Base-by-base conservation (phyloP, 2,888 invertebrate genomes). In the Eristalis arbustorum region DNA sequence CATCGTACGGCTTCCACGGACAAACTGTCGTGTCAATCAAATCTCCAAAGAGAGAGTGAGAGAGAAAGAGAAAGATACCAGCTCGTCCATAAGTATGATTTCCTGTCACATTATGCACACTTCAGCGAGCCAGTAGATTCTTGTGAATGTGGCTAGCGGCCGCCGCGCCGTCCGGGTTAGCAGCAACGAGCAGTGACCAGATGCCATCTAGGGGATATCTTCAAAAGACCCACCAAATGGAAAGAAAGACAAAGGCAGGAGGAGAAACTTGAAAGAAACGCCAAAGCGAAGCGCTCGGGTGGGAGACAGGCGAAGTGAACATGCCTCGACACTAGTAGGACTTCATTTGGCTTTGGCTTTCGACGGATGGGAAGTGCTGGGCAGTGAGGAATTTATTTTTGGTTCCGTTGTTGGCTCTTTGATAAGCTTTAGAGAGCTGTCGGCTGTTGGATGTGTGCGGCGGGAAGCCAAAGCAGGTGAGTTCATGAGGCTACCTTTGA, bases 101-200 rank as follows among this genome's bases (percentile, higher is more conserved):
- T 82, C 76, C 76, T 82, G 76, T 71, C 82, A 76, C 49, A 82
- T 82, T 82, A 82, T 76, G 34, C 76, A 76, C 71, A 82, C 82
- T 56, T 49, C 64, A 76, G 28, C 63, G 67, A 37, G 28, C 66
- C 23, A 28, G 34, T 34, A 18, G 6, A 13, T n/a, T 63, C 31
- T 49, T 18, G 18, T 1, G 37, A 37, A 37, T 37, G 37, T 42
- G 42, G 42, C 42, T n/a, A n/a, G 42, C 18, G 49, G 49, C 42
- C 42, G n/a, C n/a, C n/a, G n/a, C n/a, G n/a, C n/a, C n/a, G n/a
- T n/a, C n/a, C n/a, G 42, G 42, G 42, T 42, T 42, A 42, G n/a
- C 42, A 42, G 42, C 31, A 49, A 49, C 18, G 49, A n/a, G n/a
- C 49, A 18, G 18, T 49, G 49, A 49, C 49, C 49, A 49, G 49